Conservation (phyloP, 92 coral and sea anemone genomes). For the Ricordea florida region DNA sequence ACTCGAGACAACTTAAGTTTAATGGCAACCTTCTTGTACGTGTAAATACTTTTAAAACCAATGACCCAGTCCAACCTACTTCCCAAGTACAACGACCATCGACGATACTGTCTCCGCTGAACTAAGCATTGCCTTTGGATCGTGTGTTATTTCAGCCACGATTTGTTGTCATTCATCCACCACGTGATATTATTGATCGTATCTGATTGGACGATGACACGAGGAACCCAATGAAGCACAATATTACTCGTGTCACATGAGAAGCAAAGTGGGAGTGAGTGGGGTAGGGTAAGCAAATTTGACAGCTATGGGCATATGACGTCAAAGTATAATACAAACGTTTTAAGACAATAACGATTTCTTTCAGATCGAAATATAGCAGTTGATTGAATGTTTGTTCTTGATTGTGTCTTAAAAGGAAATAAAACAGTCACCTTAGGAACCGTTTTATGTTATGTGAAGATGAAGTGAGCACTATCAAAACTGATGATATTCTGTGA, state of each 20-base stretch:
- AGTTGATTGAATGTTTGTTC: too few relatives aligned
- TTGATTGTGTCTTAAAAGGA: too few relatives aligned
- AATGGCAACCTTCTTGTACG: too few relatives aligned
- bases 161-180: slow-evolving; percentile 68
- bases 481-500: too few relatives aligned
- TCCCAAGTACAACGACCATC: not conserved
- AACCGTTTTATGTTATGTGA: too few relatives aligned
- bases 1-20: not conserved
- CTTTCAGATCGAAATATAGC: too few relatives aligned
- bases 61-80: not conserved
- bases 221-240: slow-evolving; percentile 25
- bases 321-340: not conserved
- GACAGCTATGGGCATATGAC: too few relatives aligned
- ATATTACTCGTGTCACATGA: not conserved
- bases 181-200: slow-evolving; percentile 41
- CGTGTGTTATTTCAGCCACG: slow-evolving; percentile 18
- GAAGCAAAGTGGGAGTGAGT: slow-evolving; percentile 7
- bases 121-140: slow-evolving; percentile 1
- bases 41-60: too few relatives aligned
- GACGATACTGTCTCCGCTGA: not conserved
- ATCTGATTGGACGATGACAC: slow-evolving; percentile 54
- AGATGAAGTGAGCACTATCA: too few relatives aligned
- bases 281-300: not conserved
- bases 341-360: too few relatives aligned
- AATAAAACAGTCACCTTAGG: too few relatives aligned